Percentiles rank a stretch among this genome's conserved stretches.
These are phyloP conservation scores for Apostichopus leukothele DNA, from an alignment of 53 echinoderm and acorn worm genomes.

Conservation along the genomic window DNA sequence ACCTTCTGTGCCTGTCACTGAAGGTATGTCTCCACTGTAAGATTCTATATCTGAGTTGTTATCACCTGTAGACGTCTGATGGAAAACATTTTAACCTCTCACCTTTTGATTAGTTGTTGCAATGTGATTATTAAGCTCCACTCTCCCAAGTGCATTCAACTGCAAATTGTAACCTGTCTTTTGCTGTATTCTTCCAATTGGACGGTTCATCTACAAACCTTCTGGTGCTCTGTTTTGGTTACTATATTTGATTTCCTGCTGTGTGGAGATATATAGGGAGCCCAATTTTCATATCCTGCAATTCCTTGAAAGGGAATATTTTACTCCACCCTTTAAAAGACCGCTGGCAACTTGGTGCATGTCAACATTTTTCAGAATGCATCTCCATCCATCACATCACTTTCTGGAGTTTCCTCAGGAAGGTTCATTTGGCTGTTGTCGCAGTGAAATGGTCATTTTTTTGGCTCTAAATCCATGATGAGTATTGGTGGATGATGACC, in stretches of 20 bases:
- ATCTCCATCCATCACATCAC: slow-evolving; percentile 27
- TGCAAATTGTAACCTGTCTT: not conserved
- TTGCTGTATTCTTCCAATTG: not conserved
- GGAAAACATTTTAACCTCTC: too few relatives aligned
- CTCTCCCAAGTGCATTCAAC: slow-evolving; percentile 9
- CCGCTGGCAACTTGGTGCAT: slow-evolving; percentile 12
- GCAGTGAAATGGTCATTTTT: slow-evolving; percentile 42
- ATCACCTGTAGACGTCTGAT: too few relatives aligned
- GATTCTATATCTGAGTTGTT: too few relatives aligned
- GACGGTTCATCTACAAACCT: slow-evolving; percentile 5
- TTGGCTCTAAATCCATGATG: slow-evolving; percentile 26
- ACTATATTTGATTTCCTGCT: not conserved
- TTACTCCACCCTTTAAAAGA: not conserved
- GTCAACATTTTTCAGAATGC: slow-evolving; percentile 37
- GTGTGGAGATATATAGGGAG: slow-evolving; percentile 15
- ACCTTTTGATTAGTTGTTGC: too few relatives aligned
- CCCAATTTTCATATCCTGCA: slow-evolving; percentile 6
- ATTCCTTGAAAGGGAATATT: not conserved
- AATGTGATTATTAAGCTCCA: not conserved
- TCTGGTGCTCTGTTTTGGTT: slow-evolving; percentile 31
- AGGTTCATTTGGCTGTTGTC: not conserved
- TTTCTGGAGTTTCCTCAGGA: slow-evolving; percentile 2
- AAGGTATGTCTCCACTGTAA: too few relatives aligned
- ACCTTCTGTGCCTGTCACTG: too few relatives aligned
- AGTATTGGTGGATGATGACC: slow-evolving; percentile 19